Percentiles rank a stretch among this genome's conserved stretches.
Evolutionary conservation across 2,113 vertebrate species (phyloP).

Genomic region (Indicator indicator): DNA sequence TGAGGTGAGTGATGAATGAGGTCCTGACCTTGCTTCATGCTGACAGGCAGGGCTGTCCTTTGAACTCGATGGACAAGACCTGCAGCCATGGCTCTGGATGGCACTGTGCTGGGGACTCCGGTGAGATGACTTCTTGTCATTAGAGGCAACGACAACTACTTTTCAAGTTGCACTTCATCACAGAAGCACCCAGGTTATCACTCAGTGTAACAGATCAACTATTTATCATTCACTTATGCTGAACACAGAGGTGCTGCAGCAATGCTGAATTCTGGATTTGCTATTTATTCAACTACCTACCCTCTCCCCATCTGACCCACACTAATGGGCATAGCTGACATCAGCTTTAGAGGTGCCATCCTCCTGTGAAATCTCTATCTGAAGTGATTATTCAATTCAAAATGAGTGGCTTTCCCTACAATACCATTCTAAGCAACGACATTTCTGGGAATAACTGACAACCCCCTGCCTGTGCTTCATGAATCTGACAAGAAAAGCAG

Average conservation of each 20-base stretch:
- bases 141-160: background rate
- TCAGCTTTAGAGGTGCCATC: background rate
- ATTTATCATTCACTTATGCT: background rate
- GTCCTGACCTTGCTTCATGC: background rate
- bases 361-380: background rate
- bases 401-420: background rate
- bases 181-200: background rate
- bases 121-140: background rate
- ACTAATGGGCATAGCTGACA: background rate
- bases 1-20: background rate
- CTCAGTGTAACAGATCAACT: background rate
- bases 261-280: background rate
- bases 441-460: conserved; percentile 47
- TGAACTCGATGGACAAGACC: background rate
- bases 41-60: background rate
- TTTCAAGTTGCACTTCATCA: background rate
- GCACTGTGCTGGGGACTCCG: background rate
- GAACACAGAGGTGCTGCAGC: background rate
- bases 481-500: conserved; percentile 55
- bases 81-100: background rate
- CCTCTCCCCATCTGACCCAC: background rate
- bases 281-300: background rate
- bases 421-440: conserved; percentile 16
- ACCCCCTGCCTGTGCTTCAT: conserved; percentile 40
- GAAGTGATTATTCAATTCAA: background rate